These are phyloP conservation scores for Aquatica leii DNA, from an alignment of 2,888 invertebrate genomes.

Conservation along the genomic window DNA sequence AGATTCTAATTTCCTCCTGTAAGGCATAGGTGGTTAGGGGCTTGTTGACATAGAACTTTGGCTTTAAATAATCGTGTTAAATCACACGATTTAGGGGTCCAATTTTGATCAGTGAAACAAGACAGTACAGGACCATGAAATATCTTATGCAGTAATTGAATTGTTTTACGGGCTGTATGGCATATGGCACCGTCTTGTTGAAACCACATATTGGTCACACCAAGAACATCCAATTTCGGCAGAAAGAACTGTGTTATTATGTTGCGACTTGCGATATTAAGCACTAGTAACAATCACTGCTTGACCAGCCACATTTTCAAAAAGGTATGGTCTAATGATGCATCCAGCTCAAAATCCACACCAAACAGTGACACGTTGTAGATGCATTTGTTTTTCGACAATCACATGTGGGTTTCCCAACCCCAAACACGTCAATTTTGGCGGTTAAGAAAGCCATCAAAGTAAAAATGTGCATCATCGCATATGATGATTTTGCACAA, in stretches of 20 bases:
- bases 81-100: conserved; percentile 27
- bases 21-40: background rate
- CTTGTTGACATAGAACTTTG: background rate
- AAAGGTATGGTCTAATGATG: conserved; percentile 35
- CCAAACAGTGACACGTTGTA: conserved; percentile 52
- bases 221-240: conserved; percentile 43
- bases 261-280: conserved; percentile 42
- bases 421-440: conserved; percentile 49
- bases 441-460: too few species aligned
- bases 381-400: conserved; percentile 49
- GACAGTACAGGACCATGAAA: conserved; percentile 31
- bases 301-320: conserved; percentile 40
- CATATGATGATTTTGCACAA: background rate
- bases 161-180: conserved; percentile 38
- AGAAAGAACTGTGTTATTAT: conserved; percentile 44
- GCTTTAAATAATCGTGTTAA: too few species aligned
- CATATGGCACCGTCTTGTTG: conserved; percentile 8
- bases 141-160: conserved; percentile 36
- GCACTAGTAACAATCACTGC: conserved; percentile 37
- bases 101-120: conserved; percentile 9
- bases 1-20: background rate
- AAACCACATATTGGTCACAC: conserved; percentile 18
- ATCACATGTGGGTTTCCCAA: conserved; percentile 46
- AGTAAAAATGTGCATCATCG: background rate
- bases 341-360: conserved; percentile 47